Conservation (phyloP, 2,113 vertebrate genomes). For the Promerops cafer region DNA sequence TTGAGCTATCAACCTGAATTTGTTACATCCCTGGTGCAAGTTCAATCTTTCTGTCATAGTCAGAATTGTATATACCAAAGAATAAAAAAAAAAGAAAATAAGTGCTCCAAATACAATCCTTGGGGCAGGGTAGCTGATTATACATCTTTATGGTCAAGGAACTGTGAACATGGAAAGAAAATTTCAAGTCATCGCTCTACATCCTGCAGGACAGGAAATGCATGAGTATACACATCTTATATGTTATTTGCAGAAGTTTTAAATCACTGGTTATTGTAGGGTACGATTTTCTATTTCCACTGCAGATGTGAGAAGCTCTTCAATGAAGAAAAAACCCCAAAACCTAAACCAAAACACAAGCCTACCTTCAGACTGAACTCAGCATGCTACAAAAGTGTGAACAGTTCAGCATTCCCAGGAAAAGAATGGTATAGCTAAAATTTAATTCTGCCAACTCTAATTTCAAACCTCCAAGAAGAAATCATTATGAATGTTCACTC, state of each 20-base stretch:
- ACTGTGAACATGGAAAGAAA: background rate
- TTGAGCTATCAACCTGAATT: background rate
- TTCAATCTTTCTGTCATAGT: background rate
- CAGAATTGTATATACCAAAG: background rate
- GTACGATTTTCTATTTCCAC: background rate
- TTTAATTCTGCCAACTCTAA: background rate
- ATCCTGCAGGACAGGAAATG: background rate
- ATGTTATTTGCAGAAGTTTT: background rate
- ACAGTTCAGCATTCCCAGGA: background rate
- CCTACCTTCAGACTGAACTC: background rate
- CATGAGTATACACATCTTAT: background rate
- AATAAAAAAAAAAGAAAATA: accelerated
- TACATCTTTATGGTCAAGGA: background rate
- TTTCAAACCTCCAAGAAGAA: background rate
- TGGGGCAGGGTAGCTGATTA: background rate
- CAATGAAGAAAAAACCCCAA: background rate
- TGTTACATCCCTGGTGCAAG: background rate
- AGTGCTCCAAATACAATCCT: background rate
- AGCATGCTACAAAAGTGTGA: background rate
- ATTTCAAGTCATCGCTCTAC: background rate
- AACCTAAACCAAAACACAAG: background rate
- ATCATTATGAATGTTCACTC: background rate
- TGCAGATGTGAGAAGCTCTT: background rate
- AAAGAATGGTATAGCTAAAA: background rate
- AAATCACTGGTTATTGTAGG: background rate